phyloP scores from a whole-genome alignment of 1,140 invertebrate species.

The Lineus longissimus region DNA sequence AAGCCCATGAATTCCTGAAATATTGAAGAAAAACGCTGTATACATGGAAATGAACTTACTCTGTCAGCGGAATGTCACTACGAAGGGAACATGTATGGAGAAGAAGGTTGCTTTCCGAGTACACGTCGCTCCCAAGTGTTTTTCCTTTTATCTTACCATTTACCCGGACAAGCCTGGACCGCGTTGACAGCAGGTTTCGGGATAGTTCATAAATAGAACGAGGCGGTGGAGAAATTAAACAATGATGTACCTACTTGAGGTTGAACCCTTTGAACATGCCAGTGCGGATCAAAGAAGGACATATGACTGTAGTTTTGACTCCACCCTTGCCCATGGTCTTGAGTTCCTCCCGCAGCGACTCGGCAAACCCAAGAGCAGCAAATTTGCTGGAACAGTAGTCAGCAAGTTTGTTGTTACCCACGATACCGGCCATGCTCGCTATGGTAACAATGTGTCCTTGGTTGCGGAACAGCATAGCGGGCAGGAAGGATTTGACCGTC shows the following conservation, averaged over 20 bases:
- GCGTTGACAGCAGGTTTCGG: no score
- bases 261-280: slow-evolving; percentile 89
- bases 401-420: slow-evolving; percentile 72
- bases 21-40: slow-evolving; percentile 9
- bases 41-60: no score
- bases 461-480: slow-evolving; percentile 71
- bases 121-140: no score
- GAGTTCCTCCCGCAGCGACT: background rate
- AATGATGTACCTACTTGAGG: no score
- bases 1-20: slow-evolving; percentile 52
- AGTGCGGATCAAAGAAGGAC: slow-evolving; percentile 91
- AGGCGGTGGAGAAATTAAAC: no score
- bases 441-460: slow-evolving; percentile 90
- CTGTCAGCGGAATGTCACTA: no score
- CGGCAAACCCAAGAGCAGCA: slow-evolving; percentile 68
- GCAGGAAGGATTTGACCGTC: slow-evolving; percentile 66
- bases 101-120: no score
- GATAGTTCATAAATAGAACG: no score
- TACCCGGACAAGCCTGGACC: no score
- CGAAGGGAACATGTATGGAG: no score
- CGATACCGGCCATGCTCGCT: slow-evolving; percentile 77
- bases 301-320: slow-evolving; percentile 83
- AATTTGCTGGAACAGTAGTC: slow-evolving; percentile 84
- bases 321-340: slow-evolving; percentile 53
- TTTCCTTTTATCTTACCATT: no score